These are phyloP conservation scores for Crepidodera aurea DNA, from an alignment of 2,888 invertebrate species.

Conservation along the genomic window DNA sequence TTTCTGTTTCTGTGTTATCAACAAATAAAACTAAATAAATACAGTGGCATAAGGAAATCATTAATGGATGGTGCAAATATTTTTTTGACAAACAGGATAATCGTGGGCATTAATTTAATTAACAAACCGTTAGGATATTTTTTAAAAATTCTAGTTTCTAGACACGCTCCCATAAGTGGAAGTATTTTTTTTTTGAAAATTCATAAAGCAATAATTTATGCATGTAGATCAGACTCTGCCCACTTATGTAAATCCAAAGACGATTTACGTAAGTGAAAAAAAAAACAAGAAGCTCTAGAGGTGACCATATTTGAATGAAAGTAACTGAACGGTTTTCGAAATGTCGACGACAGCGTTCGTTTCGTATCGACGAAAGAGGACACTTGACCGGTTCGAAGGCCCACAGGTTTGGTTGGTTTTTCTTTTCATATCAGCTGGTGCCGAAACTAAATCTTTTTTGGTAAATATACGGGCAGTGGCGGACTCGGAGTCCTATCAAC, in stretches of 20 bases:
- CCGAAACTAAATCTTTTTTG: constrained; percentile 20
- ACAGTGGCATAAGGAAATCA: too few species aligned
- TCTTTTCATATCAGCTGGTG: constrained; percentile 35
- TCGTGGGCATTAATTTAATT: neutral
- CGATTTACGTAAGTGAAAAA: constrained; percentile 24
- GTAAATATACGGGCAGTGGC: neutral
- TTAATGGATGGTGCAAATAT: neutral
- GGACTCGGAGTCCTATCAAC: too few species aligned
- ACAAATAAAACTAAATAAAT: too few species aligned
- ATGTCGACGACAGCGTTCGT: constrained; percentile 31
- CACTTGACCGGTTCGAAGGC: constrained; percentile 29
- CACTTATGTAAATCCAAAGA: constrained; percentile 29
- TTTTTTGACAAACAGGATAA: neutral
- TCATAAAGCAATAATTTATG: constrained; percentile 27
- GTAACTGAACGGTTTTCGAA: constrained; percentile 35
- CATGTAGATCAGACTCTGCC: constrained; percentile 30
- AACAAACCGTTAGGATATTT: neutral
- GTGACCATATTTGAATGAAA: constrained; percentile 39
- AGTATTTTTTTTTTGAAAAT: neutral
- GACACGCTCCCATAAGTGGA: neutral
- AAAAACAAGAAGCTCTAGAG: constrained; percentile 16
- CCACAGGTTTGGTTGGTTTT: constrained; percentile 36
- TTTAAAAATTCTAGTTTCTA: neutral
- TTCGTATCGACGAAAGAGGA: constrained; percentile 33
- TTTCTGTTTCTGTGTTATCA: too few species aligned